Percentiles rank a stretch among this genome's conserved stretches.
Conservation (phyloP, 2,888 invertebrate species). For the Nowickia ferox region DNA sequence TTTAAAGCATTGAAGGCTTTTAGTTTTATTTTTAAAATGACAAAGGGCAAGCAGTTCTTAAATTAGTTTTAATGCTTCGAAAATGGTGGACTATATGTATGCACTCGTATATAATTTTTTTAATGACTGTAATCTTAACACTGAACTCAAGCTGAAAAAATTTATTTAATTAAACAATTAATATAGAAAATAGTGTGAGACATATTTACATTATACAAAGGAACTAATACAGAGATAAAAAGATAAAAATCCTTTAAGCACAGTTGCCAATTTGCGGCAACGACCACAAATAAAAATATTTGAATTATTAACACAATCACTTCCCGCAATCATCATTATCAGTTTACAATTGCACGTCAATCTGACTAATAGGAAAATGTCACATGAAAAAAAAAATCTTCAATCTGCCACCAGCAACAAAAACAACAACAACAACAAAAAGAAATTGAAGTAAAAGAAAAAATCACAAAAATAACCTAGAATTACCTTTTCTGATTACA, state of each 20-base stretch:
- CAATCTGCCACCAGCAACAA: background rate
- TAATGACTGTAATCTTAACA: no score
- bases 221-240: background rate
- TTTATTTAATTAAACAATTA: background rate
- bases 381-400: slow-evolving; percentile 1
- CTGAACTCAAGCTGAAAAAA: no score
- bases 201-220: background rate
- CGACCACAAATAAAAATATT: slow-evolving; percentile 33
- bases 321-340: slow-evolving; percentile 54
- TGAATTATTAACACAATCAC: slow-evolving; percentile 53
- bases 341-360: slow-evolving; percentile 46
- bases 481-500: slow-evolving; percentile 61
- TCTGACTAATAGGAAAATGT: slow-evolving; percentile 54
- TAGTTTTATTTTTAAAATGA: no score
- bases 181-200: background rate
- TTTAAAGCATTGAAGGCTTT: background rate
- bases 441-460: background rate
- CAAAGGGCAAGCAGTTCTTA: no score
- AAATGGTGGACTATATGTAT: no score
- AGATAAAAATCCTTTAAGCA: background rate
- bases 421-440: background rate
- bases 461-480: slow-evolving; percentile 23
- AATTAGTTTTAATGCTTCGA: no score
- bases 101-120: no score
- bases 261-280: slow-evolving; percentile 61